phyloP scores from a whole-genome alignment of 2,888 invertebrate genomes.

The Cerastis rubricosa region DNA sequence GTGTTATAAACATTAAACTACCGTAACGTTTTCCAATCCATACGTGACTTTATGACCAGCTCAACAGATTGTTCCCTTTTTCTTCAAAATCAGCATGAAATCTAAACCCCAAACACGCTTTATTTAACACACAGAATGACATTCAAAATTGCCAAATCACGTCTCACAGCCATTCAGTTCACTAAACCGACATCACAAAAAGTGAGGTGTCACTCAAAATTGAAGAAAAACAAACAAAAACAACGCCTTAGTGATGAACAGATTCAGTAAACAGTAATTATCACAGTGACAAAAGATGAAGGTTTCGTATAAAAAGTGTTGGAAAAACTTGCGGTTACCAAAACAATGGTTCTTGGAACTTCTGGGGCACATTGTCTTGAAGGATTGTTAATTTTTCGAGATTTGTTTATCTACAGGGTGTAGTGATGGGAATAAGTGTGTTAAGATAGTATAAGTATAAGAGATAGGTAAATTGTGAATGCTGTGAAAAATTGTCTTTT shows the following conservation, averaged over 20 bases:
- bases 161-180: conserved; percentile 21
- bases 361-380: conserved; percentile 74
- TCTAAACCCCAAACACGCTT: conserved; percentile 1
- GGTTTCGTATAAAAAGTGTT: conserved; percentile 61
- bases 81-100: conserved; percentile 36
- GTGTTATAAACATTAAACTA: no score
- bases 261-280: conserved; percentile 72
- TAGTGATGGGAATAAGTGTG: background rate
- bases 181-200: conserved; percentile 42
- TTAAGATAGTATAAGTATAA: no score
- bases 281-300: conserved; percentile 75
- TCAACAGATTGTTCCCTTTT: background rate
- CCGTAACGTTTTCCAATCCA: background rate
- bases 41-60: background rate
- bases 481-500: no score
- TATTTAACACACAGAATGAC: conserved; percentile 1
- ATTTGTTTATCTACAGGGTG: conserved; percentile 70
- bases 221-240: conserved; percentile 64
- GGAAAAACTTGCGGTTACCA: conserved; percentile 75
- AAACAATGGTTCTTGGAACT: conserved; percentile 83
- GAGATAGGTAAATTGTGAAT: no score
- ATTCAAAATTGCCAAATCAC: conserved; percentile 50
- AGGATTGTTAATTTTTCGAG: conserved; percentile 75
- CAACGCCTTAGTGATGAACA: conserved; percentile 40
- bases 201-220: conserved; percentile 60